phyloP scores from a whole-genome alignment of 2,797 vertebrate genomes.

The Cyprinella venusta region DNA sequence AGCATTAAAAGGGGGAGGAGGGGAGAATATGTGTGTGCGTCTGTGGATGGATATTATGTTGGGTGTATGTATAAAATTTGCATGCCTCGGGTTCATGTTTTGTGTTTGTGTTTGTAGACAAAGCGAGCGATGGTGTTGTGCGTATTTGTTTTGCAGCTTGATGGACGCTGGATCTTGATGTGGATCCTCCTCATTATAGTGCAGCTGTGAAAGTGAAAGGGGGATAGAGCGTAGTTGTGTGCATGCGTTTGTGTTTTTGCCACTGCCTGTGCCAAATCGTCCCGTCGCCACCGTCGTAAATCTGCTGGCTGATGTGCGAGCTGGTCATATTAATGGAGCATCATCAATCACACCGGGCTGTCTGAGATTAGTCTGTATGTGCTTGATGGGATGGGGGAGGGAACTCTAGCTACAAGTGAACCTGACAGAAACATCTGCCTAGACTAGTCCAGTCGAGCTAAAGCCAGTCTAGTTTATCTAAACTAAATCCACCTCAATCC shows the following conservation, averaged over 20 bases:
- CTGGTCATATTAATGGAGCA: conserved; percentile 54
- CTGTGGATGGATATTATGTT: conserved; percentile 30
- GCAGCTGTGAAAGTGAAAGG: conserved; percentile 51
- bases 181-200: conserved; percentile 41
- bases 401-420: conserved; percentile 27
- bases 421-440: conserved; percentile 16
- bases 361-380: conserved; percentile 45
- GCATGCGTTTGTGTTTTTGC: conserved; percentile 17
- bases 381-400: conserved; percentile 29
- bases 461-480: not conserved
- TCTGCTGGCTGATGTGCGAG: conserved; percentile 54
- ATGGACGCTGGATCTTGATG: conserved; percentile 22
- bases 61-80: conserved; percentile 36
- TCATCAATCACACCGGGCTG: conserved; percentile 53
- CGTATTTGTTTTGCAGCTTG: not conserved
- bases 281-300: conserved; percentile 52
- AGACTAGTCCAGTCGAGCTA: not conserved
- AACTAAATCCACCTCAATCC: too few species aligned
- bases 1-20: conserved; percentile 41
- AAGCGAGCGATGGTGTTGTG: conserved; percentile 11
- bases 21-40: conserved; percentile 7
- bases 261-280: conserved; percentile 46
- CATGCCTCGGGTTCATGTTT: conserved; percentile 41
- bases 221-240: conserved; percentile 23
- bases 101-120: conserved; percentile 37